Evolutionary conservation across 2,888 invertebrate species (phyloP).

Genomic region (Poecilobothrus nobilitatus): DNA sequence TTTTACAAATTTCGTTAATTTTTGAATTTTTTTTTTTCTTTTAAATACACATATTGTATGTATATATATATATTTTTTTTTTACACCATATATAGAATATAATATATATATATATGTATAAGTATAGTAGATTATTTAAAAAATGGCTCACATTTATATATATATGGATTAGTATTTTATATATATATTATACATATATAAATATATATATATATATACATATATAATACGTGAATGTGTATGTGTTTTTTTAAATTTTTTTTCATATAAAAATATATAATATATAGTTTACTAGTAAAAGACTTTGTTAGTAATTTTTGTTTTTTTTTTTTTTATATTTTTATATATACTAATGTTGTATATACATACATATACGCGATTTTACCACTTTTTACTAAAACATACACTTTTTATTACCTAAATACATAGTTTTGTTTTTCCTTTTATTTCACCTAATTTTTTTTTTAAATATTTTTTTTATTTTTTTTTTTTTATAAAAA

Average conservation of each 20-base stretch:
- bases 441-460: conserved; percentile 8
- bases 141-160: conserved; percentile 8
- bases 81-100: too few relatives aligned
- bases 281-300: too few relatives aligned
- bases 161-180: conserved; percentile 10
- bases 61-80: too few relatives aligned
- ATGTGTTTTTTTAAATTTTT: conserved; percentile 11
- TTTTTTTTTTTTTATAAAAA: conserved; percentile 2
- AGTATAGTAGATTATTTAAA: too few relatives aligned
- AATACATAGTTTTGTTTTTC: conserved; percentile 23
- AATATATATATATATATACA: too few relatives aligned
- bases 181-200: too few relatives aligned
- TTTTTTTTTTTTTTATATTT: conserved; percentile 16
- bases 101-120: too few relatives aligned
- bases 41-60: too few relatives aligned
- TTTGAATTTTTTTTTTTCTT: too few relatives aligned
- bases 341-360: conserved; percentile 20
- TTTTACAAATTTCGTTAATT: too few relatives aligned
- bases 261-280: too few relatives aligned
- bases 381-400: conserved; percentile 20
- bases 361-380: conserved; percentile 2
- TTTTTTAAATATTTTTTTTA: background rate
- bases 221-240: too few relatives aligned
- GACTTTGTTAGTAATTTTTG: conserved; percentile 25
- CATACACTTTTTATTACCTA: conserved; percentile 29